Base-by-base conservation (phyloP, 2,797 vertebrate species). In the Eremophila alpestris region DNA sequence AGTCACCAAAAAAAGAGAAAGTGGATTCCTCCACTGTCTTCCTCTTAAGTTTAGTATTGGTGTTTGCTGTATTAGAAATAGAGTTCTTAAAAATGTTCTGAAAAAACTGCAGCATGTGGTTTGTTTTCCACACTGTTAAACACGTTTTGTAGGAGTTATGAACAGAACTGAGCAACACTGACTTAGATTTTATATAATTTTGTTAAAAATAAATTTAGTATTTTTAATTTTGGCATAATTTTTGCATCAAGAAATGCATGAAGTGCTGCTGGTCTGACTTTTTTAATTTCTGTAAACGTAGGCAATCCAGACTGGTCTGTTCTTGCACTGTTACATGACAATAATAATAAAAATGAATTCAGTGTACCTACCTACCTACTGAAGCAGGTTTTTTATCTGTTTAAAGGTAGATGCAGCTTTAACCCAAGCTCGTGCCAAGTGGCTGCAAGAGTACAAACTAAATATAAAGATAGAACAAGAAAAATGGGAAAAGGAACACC, bases 371-470 rank as follows among this genome's bases (percentile, higher is more conserved):
- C 26, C 52, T 74, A 34, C 18, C 52, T 75, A n/a, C 75, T 92
- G 51, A 95, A 93, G 55, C n/a, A 83, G 43, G 12, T 1, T 55
- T 79, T 69, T 83, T 70, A 26, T 73, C 36, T 80, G 6, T 78
- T 95, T 89, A 20, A 93, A 99, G 99, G 98, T 99, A 89, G 99
- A 99, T 98, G 97, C 95, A 41, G 98, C 99, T 55, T 97, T 99
- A 94, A 98, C 97, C 23, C 98, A 98, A 89, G 99, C 99, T 74
- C 98, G 94, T 90, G 95, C 87, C 70, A 97, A 96, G 68, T 99
- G 99, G 99, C 96, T 99, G 52, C 98, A 98, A 83, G 98, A 99
- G 94, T 99, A 98, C 84, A 98, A 98, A 97, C 90, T 97, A 34
- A 97, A 91, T 58, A 91, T 99, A 43, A 98, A 98, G 95, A 77